phyloP scores from a whole-genome alignment of 1,140 invertebrate genomes.

The Potamilus streckersoni region DNA sequence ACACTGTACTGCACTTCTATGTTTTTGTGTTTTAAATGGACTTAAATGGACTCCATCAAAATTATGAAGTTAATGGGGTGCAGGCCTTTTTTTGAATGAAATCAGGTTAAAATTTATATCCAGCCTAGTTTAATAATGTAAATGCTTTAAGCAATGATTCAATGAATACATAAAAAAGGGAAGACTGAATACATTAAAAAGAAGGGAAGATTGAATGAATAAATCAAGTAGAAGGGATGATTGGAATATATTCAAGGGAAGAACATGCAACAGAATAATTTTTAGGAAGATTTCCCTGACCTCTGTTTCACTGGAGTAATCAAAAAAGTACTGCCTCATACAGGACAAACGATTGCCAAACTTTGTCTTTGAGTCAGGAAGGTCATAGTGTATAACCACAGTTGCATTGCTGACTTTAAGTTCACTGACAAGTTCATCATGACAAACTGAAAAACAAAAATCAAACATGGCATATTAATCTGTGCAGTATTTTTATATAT shows the following conservation, averaged over 20 bases:
- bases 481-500: background rate
- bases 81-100: too few relatives aligned
- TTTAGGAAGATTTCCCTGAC: too few relatives aligned
- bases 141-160: background rate
- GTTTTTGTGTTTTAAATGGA: too few relatives aligned
- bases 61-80: too few relatives aligned
- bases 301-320: conserved; percentile 19
- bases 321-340: conserved; percentile 41
- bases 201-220: background rate
- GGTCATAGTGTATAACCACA: conserved; percentile 46
- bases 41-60: too few relatives aligned
- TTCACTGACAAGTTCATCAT: conserved; percentile 37
- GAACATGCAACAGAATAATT: too few relatives aligned
- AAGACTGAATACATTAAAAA: too few relatives aligned
- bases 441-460: conserved; percentile 31
- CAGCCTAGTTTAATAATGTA: background rate
- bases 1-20: too few relatives aligned
- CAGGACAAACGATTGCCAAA: conserved; percentile 52
- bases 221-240: background rate
- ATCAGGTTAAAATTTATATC: background rate
- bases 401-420: conserved; percentile 44
- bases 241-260: too few relatives aligned
- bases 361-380: conserved; percentile 46
- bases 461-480: background rate
- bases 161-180: background rate